A percentile compares a stretch with the other conserved stretches of the same genome.
These are phyloP conservation scores for Sigmodon hispidus DNA, from an alignment of 2,113 vertebrate genomes.

Conservation along the genomic window DNA sequence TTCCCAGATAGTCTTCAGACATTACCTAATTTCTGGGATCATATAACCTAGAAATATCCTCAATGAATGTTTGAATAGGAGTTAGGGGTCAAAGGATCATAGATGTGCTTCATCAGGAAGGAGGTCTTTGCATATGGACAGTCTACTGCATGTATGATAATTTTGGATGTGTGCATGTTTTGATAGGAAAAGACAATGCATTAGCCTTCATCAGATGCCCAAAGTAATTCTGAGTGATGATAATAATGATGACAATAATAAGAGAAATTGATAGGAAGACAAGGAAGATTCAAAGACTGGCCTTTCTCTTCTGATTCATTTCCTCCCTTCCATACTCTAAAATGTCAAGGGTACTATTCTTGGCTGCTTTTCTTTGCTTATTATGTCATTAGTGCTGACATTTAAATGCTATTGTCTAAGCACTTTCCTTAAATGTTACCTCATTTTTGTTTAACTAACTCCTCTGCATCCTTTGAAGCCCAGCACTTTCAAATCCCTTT, in stretches of 20 bases:
- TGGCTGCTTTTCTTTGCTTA: neutral
- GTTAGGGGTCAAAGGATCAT: neutral
- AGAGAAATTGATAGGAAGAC: neutral
- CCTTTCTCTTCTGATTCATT: constrained; percentile 36
- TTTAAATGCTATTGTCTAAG: neutral
- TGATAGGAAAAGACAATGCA: neutral
- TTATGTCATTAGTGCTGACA: neutral
- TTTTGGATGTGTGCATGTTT: neutral
- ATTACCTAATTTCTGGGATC: neutral
- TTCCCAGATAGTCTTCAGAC: neutral
- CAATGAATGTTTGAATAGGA: neutral
- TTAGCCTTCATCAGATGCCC: neutral
- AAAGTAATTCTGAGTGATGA: neutral
- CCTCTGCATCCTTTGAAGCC: neutral
- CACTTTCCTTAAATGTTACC: neutral
- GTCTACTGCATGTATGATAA: neutral
- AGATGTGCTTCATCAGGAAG: neutral
- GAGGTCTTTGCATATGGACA: neutral
- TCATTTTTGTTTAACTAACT: neutral
- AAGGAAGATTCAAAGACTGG: neutral
- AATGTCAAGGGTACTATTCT: constrained; percentile 47
- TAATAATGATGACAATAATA: neutral
- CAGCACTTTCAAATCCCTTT: neutral
- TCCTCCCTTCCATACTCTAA: neutral
- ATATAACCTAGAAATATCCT: neutral